A percentile compares a stretch with the other conserved stretches of the same genome.
Evolutionary conservation across 2,888 invertebrate species (phyloP).

Genomic region (Acanthopleura granulata): DNA sequence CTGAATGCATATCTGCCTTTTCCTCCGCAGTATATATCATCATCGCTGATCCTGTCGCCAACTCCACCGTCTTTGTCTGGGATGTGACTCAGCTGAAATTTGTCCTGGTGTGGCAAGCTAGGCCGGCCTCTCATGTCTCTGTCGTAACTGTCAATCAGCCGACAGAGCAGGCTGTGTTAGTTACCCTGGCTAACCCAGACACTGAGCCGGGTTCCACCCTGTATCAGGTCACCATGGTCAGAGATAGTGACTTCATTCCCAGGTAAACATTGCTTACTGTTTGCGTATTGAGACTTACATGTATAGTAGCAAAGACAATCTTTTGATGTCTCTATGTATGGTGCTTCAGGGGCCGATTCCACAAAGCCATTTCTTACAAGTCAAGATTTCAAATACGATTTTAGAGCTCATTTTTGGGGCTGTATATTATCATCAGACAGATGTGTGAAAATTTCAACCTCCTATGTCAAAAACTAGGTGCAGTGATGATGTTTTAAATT

Average conservation of each 20-base stretch:
- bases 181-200: slow-evolving; percentile 41
- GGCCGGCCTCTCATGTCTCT: slow-evolving; percentile 42
- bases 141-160: slow-evolving; percentile 52
- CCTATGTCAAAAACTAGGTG: too few relatives aligned
- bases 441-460: too few relatives aligned
- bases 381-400: too few relatives aligned
- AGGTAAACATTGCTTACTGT: slow-evolving; percentile 39
- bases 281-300: too few relatives aligned
- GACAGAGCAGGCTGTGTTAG: slow-evolving; percentile 38
- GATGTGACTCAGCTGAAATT: slow-evolving; percentile 46
- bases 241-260: slow-evolving; percentile 61
- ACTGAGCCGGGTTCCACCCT: slow-evolving; percentile 32
- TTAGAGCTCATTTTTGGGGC: too few relatives aligned
- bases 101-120: slow-evolving; percentile 51
- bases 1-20: too few relatives aligned
- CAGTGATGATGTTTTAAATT: too few relatives aligned
- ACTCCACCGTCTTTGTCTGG: slow-evolving; percentile 59
- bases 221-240: slow-evolving; percentile 51
- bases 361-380: too few relatives aligned
- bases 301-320: too few relatives aligned
- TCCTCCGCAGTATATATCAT: slow-evolving; percentile 46
- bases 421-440: too few relatives aligned
- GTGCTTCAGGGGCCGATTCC: too few relatives aligned
- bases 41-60: slow-evolving; percentile 51
- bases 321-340: too few relatives aligned